Conservation (phyloP, 2,888 invertebrate genomes). For the Yponomeuta evonymella region DNA sequence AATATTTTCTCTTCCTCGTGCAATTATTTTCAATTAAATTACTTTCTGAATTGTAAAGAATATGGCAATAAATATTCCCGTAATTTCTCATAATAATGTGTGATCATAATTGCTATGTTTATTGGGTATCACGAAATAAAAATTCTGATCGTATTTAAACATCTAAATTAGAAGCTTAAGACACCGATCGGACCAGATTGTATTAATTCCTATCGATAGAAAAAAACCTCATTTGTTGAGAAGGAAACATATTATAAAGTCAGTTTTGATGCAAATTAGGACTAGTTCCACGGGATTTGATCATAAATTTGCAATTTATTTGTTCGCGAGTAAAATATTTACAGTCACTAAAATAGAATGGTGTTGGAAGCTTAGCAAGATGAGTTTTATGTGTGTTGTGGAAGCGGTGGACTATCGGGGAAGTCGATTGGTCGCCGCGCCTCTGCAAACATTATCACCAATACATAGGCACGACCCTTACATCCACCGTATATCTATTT, state of each 20-base stretch:
- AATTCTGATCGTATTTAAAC: neutral
- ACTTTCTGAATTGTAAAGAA: neutral
- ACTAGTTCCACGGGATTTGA: neutral
- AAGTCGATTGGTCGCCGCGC: neutral
- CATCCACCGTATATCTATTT: neutral
- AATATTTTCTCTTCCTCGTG: neutral
- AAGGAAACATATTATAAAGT: neutral
- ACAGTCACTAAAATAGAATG: slow-evolving; percentile 1
- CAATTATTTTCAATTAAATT: neutral
- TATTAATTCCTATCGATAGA: neutral
- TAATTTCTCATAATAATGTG: neutral
- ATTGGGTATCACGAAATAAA: neutral
- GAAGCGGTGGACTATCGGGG: neutral
- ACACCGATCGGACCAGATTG: neutral
- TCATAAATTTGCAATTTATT: slow-evolving; percentile 4
- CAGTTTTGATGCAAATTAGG: neutral
- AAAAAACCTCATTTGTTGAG: neutral
- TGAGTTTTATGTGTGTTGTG: neutral
- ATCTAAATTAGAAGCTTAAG: neutral
- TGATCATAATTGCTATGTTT: neutral
- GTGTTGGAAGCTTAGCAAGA: neutral
- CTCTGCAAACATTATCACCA: neutral
- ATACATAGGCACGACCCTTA: neutral
- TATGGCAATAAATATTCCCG: neutral
- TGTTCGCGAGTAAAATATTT: neutral